These are phyloP conservation scores for Cisticola juncidis DNA, from an alignment of 2,113 vertebrate species.

Conservation along the genomic window DNA sequence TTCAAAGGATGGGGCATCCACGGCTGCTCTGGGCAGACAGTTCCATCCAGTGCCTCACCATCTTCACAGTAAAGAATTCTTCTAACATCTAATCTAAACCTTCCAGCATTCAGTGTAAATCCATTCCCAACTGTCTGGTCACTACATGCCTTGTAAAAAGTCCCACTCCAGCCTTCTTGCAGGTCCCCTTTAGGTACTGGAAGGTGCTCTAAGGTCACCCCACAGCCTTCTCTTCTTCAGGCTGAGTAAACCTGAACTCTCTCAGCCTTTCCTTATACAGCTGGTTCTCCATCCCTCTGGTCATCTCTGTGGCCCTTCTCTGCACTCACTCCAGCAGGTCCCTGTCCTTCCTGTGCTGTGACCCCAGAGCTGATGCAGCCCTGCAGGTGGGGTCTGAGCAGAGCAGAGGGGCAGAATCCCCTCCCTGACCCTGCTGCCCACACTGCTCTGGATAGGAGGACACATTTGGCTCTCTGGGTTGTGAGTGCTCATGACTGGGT, in stretches of 20 bases:
- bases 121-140: not conserved
- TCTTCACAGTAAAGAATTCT: not conserved
- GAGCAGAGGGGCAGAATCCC: not conserved
- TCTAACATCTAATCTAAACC: not conserved
- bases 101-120: not conserved
- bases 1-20: not conserved
- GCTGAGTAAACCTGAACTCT: not conserved
- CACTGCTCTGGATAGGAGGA: not conserved
- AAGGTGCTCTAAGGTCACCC: not conserved
- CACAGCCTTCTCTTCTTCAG: not conserved
- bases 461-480: not conserved
- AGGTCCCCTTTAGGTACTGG: not conserved
- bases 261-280: not conserved
- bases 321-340: accelerated
- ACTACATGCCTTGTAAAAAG: not conserved
- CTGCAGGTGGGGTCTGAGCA: not conserved
- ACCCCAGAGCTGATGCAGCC: not conserved
- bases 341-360: not conserved
- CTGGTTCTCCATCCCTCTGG: not conserved
- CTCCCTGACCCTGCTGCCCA: not conserved
- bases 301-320: not conserved
- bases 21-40: not conserved
- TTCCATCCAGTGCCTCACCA: not conserved
- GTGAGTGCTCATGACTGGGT: not conserved
- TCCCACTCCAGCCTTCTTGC: not conserved